These are phyloP conservation scores for Tanypteryx hageni DNA, from an alignment of 2,888 invertebrate genomes.

Conservation along the genomic window DNA sequence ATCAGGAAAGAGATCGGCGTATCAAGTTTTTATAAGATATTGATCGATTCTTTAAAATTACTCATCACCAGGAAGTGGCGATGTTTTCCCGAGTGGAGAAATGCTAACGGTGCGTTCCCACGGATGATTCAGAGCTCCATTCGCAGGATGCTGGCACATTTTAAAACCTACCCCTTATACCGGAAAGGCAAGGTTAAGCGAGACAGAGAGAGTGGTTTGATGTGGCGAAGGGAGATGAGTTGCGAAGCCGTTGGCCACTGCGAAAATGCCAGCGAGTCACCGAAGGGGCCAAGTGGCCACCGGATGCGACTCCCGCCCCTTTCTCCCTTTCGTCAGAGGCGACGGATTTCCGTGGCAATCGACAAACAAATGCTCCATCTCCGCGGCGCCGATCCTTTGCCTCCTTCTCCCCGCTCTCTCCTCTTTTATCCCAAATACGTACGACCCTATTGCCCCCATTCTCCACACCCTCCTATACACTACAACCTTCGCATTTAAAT, in stretches of 20 bases:
- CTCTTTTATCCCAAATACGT: background rate
- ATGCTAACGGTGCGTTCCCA: background rate
- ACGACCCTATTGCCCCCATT: no score
- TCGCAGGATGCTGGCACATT: background rate
- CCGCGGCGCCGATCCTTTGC: background rate
- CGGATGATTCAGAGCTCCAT: background rate
- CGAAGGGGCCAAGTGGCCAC: background rate
- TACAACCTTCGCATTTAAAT: no score
- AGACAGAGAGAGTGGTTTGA: background rate
- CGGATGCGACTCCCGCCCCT: background rate
- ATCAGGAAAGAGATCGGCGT: conserved; percentile 29
- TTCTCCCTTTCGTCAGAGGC: background rate
- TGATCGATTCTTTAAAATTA: no score
- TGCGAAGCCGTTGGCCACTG: background rate
- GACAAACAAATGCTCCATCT: background rate
- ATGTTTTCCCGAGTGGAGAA: no score
- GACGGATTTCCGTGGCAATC: background rate
- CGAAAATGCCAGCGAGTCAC: background rate
- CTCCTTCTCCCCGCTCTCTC: background rate
- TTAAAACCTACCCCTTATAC: background rate
- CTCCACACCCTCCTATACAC: no score
- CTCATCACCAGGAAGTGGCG: no score
- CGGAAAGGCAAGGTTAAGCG: background rate
- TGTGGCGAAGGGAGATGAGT: background rate
- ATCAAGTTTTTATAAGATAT: background rate